These are phyloP conservation scores for Lasioglossum villosulum DNA, from an alignment of 2,888 invertebrate species.

Conservation along the genomic window DNA sequence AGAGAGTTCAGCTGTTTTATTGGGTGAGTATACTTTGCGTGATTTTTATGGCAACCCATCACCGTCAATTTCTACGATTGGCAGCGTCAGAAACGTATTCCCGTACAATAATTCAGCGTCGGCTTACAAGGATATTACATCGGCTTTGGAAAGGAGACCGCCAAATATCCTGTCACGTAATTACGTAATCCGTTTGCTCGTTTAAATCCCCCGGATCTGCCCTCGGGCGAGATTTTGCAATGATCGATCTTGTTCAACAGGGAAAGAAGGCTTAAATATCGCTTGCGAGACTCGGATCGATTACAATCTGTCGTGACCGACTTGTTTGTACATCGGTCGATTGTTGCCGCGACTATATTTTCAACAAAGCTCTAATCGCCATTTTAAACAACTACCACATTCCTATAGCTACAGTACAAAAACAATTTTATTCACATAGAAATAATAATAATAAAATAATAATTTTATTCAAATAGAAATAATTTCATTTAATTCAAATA, in stretches of 20 bases:
- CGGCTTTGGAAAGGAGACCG: conserved; percentile 10
- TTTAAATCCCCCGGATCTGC: neutral
- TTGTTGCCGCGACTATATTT: neutral
- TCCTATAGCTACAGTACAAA: too few relatives aligned
- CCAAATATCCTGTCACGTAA: conserved; percentile 14
- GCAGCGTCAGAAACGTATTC: neutral
- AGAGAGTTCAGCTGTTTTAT: too few relatives aligned
- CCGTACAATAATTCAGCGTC: neutral
- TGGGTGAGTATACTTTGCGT: too few relatives aligned
- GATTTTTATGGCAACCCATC: neutral
- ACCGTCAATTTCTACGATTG: neutral
- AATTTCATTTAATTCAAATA: too few relatives aligned
- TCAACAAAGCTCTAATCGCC: neutral
- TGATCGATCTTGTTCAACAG: neutral
- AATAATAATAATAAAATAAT: too few relatives aligned
- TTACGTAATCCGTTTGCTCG: conserved; percentile 16
- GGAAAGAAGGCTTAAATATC: neutral
- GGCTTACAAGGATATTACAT: neutral
- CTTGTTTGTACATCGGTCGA: neutral
- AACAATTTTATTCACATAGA: too few relatives aligned
- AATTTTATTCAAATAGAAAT: too few relatives aligned
- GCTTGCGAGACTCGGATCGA: neutral
- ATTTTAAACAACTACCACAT: too few relatives aligned
- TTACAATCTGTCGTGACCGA: neutral
- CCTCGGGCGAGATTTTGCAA: conserved; percentile 24